Evolutionary conservation across 2,888 invertebrate genomes (phyloP), one percentile per base, ranked within the genome.

Genomic region (Lasioglossum zephyrum): DNA sequence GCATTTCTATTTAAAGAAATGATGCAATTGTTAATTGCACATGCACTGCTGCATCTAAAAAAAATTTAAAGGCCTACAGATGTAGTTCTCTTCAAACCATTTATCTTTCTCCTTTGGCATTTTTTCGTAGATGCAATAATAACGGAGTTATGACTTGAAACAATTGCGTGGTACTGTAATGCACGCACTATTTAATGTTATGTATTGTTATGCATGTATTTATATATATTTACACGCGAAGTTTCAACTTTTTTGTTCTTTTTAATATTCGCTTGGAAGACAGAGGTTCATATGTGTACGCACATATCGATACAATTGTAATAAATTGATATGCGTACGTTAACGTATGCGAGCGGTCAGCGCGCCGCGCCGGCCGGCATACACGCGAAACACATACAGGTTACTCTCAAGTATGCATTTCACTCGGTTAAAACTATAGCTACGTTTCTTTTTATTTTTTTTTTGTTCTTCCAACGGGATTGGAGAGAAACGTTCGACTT

Each of bases 261-360:
- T 53, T 92, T 90, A 93, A 92, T 94, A 94, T 93, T 92, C 92
- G 92, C 91, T 94, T 95, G 95, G 95, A 95, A 95, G 95, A 95
- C 95, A 94, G 94, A 95, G 93, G 94, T 94, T 94, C 93, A 92
- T 93, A 93, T 92, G 87, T 93, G 93, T 53, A 92, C 92, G 92
- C 91, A 90, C 93, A 92, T 93, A 87, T 88, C 79, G 73, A 83
- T 89, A 60, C 13, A 87, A 82, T 79, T 77, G 69, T 90, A 83
- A 49, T 70, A 70, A 70, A 79, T 82, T 70, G 85, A 79, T 78
- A 69, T 39, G 72, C 47, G 39, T 26, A 22, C 82, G 83, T 70
- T 49, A 69, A 44, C 26, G 60, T 26, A 26, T 60, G 70, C 60
- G 57, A 53, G 22, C 53, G 53, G 53, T 22, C 53, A 8, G 53